Evolutionary conservation across 2,888 invertebrate species (phyloP).

Genomic region (Sympetrum striolatum): DNA sequence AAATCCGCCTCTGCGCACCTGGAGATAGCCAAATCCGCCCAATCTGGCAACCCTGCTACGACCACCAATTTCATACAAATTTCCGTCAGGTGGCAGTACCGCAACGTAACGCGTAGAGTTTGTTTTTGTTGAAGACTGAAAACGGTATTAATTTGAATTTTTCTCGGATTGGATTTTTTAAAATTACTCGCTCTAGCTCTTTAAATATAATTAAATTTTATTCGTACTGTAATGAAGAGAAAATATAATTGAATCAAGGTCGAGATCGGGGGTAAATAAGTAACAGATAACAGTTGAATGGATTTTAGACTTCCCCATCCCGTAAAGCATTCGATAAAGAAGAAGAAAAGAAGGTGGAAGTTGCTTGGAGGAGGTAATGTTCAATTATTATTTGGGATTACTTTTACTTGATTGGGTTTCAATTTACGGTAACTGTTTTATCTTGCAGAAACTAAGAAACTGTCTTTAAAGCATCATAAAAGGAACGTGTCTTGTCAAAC

Average conservation of each 20-base stretch:
- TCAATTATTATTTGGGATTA: not conserved
- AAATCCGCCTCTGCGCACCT: too few species aligned
- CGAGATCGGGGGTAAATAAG: too few species aligned
- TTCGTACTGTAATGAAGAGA: too few species aligned
- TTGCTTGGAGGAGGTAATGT: not conserved
- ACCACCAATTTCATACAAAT: too few species aligned
- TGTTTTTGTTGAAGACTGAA: not conserved
- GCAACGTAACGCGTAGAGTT: too few species aligned
- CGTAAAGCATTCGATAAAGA: not conserved
- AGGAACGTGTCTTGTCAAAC: conserved; percentile 3
- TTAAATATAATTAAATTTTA: too few species aligned
- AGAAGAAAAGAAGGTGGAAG: conserved; percentile 18
- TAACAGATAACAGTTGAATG: not conserved
- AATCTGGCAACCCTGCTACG: too few species aligned
- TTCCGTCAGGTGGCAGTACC: too few species aligned
- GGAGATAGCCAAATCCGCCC: too few species aligned
- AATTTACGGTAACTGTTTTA: not conserved
- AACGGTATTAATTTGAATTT: not conserved
- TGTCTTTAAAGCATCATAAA: conserved; percentile 14
- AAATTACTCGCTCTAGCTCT: too few species aligned
- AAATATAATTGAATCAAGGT: too few species aligned
- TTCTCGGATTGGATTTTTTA: not conserved
- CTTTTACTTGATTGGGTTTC: not conserved
- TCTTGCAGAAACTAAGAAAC: conserved; percentile 21
- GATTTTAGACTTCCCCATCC: conserved; percentile 28